Evolutionary conservation across 2,888 invertebrate species (phyloP).

Genomic region (Stenoptilia bipunctidactyla): DNA sequence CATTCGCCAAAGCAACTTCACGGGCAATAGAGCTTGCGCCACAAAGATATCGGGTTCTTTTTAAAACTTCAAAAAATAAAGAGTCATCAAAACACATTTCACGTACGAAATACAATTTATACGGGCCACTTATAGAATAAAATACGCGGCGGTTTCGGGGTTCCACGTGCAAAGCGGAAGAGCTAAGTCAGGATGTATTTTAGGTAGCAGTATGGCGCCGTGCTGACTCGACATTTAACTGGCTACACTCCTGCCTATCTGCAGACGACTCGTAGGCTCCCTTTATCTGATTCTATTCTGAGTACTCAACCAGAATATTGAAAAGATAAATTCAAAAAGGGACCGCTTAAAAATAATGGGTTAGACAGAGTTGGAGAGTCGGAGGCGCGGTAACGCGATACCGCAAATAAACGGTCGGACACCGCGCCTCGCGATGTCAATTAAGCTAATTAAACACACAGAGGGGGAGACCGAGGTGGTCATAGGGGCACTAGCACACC

Average conservation of each 20-base stretch:
- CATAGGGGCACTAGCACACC: conserved; percentile 18
- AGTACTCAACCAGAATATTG: conserved; percentile 7
- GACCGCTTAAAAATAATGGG: conserved; percentile 8
- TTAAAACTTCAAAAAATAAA: conserved; percentile 18
- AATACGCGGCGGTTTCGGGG: conserved; percentile 47
- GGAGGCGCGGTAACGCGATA: conserved; percentile 49
- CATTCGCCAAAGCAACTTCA: neutral
- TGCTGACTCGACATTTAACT: conserved; percentile 27
- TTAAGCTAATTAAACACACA: conserved; percentile 69
- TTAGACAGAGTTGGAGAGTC: conserved; percentile 22
- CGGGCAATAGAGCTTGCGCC: neutral
- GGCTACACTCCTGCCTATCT: neutral
- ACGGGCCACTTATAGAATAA: conserved; percentile 49
- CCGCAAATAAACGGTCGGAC: conserved; percentile 66
- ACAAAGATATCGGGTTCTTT: conserved; percentile 4
- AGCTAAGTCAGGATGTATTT: conserved; percentile 40
- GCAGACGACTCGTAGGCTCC: conserved; percentile 2
- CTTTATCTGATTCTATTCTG: conserved; percentile 4
- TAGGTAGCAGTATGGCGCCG: conserved; percentile 38
- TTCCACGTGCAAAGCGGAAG: conserved; percentile 41
- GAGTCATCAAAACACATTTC: conserved; percentile 37
- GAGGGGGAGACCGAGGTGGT: conserved; percentile 44
- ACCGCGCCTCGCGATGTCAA: conserved; percentile 67
- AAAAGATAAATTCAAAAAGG: neutral
- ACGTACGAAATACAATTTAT: conserved; percentile 55